Percentiles rank a stretch among this genome's conserved stretches.
These are phyloP conservation scores for Ctenodactylus gundi DNA, from an alignment of 2,113 vertebrate genomes.

Conservation along the genomic window DNA sequence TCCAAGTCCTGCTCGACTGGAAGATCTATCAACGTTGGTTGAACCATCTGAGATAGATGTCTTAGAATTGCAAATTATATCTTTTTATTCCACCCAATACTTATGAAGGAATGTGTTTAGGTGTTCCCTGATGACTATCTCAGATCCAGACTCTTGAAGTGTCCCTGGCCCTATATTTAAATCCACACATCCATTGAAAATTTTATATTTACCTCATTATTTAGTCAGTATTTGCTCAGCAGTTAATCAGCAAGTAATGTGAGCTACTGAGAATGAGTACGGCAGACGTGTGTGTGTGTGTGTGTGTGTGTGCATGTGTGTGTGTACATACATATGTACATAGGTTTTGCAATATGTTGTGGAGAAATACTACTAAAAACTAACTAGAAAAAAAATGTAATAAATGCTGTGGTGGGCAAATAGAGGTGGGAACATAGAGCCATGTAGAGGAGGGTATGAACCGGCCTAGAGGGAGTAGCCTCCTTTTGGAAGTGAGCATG, in stretches of 20 bases:
- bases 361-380: not conserved
- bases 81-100: not conserved
- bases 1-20: not conserved
- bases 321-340: no score
- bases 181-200: not conserved
- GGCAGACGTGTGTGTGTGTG: not conserved
- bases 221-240: not conserved
- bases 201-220: not conserved
- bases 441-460: not conserved
- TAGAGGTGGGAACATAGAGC: not conserved
- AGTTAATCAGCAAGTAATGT: no score
- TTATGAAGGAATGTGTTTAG: not conserved
- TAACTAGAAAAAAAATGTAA: not conserved
- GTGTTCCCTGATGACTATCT: not conserved
- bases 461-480: not conserved
- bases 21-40: not conserved
- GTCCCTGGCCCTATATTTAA: not conserved
- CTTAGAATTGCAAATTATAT: not conserved
- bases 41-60: not conserved
- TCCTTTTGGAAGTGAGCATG: not conserved
- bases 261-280: not conserved
- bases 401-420: not conserved
- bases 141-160: not conserved
- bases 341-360: not conserved
- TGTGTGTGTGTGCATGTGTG: no score